These are phyloP conservation scores for Villa cingulata DNA, from an alignment of 2,888 invertebrate species.

Conservation along the genomic window DNA sequence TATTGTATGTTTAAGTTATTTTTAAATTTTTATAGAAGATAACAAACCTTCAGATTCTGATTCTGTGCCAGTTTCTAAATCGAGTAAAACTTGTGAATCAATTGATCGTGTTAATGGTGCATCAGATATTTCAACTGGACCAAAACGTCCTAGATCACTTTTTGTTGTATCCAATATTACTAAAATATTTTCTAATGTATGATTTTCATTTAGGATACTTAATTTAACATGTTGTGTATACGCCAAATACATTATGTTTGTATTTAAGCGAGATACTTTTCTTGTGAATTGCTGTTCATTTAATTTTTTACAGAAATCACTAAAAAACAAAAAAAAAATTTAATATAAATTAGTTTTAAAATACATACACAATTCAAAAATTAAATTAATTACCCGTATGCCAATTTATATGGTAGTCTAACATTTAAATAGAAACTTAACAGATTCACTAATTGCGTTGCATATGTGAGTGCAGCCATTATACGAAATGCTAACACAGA, in stretches of 20 bases:
- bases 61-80: conserved; percentile 48
- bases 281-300: conserved; percentile 57
- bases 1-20: too few species aligned
- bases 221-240: conserved; percentile 60
- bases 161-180: conserved; percentile 51
- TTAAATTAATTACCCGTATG: conserved; percentile 42
- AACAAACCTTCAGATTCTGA: conserved; percentile 49
- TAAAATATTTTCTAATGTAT: conserved; percentile 59
- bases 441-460: conserved; percentile 70
- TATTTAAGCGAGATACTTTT: conserved; percentile 63
- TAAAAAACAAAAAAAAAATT: conserved; percentile 32
- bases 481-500: conserved; percentile 58
- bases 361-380: neutral
- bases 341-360: neutral
- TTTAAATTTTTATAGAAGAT: too few species aligned
- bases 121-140: conserved; percentile 44
- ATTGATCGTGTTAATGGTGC: conserved; percentile 38
- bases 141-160: conserved; percentile 57
- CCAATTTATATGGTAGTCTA: conserved; percentile 60
- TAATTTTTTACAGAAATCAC: conserved; percentile 67
- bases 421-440: conserved; percentile 73
- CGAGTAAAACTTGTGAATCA: conserved; percentile 48
- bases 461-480: conserved; percentile 70
- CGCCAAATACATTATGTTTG: conserved; percentile 65
- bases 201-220: conserved; percentile 47